phyloP scores from a whole-genome alignment of 2,113 vertebrate species.

The Gambusia holbrooki region DNA sequence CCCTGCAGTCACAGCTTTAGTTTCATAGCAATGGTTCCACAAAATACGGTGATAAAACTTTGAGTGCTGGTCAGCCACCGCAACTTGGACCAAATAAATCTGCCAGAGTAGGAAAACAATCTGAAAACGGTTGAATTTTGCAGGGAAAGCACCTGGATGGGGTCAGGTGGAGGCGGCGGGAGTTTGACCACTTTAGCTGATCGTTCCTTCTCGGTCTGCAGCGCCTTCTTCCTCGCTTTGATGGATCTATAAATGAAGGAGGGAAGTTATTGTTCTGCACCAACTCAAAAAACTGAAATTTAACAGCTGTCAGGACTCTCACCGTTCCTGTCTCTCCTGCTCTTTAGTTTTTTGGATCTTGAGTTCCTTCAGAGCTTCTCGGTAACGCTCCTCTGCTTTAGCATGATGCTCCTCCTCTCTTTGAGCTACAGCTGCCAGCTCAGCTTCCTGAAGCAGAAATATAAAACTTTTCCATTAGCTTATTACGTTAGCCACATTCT shows the following conservation, averaged over 20 bases:
- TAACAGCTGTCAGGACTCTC: conserved; percentile 15
- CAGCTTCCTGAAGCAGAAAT: conserved; percentile 73
- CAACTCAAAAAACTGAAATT: background rate
- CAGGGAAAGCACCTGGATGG: conserved; percentile 80
- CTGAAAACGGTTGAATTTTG: background rate
- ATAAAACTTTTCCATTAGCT: background rate
- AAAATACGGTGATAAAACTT: too few relatives aligned
- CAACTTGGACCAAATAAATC: background rate
- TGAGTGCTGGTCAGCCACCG: too few relatives aligned
- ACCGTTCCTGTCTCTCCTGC: conserved; percentile 81
- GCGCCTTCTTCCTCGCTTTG: conserved; percentile 84
- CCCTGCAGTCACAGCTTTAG: too few relatives aligned
- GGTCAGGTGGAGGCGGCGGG: conserved; percentile 80
- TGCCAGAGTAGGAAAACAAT: too few relatives aligned
- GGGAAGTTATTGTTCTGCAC: background rate
- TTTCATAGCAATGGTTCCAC: too few relatives aligned
- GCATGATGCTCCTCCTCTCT: conserved; percentile 80
- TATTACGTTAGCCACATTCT: too few relatives aligned
- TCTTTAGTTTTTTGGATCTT: conserved; percentile 83
- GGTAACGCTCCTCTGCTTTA: conserved; percentile 86
- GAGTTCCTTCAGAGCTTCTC: conserved; percentile 87
- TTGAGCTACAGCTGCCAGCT: conserved; percentile 80
- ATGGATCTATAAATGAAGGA: conserved; percentile 73
- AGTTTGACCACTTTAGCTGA: conserved; percentile 87
- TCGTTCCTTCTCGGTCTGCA: conserved; percentile 87